Percentiles rank a stretch among this genome's conserved stretches.
Conservation (phyloP, 2,888 invertebrate species). For the Agrotis exclamationis region DNA sequence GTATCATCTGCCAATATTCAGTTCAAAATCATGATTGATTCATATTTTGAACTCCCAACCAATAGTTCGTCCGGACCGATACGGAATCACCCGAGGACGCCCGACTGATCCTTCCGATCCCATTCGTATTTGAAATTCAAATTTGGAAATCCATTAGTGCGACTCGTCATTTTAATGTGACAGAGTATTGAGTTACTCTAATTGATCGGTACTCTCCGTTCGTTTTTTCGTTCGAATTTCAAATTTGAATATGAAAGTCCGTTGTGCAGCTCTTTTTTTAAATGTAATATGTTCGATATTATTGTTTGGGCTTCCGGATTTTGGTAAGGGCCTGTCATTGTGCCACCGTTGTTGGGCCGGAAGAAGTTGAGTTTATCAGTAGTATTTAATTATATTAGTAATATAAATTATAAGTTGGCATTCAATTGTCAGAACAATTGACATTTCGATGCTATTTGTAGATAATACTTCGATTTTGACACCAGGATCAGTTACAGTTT, state of each 20-base stretch:
- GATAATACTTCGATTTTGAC: neutral
- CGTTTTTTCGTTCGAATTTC: slow-evolving; percentile 81
- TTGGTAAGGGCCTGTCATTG: slow-evolving; percentile 56
- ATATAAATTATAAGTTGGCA: slow-evolving; percentile 20
- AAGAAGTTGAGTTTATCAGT: slow-evolving; percentile 51
- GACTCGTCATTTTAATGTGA: slow-evolving; percentile 91
- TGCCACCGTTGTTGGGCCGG: slow-evolving; percentile 57
- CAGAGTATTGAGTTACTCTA: slow-evolving; percentile 90
- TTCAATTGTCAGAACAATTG: slow-evolving; percentile 19
- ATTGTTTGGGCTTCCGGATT: slow-evolving; percentile 68
- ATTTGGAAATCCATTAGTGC: slow-evolving; percentile 90
- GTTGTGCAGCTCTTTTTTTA: slow-evolving; percentile 67
- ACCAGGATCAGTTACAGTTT: neutral
- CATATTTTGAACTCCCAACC: slow-evolving; percentile 48
- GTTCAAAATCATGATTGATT: slow-evolving; percentile 55
- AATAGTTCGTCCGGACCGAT: slow-evolving; percentile 39
- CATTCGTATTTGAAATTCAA: slow-evolving; percentile 87
- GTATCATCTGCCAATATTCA: slow-evolving; percentile 21
- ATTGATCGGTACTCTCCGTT: slow-evolving; percentile 84
- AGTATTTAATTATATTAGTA: slow-evolving; percentile 43
- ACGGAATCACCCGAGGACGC: slow-evolving; percentile 60
- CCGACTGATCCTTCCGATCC: slow-evolving; percentile 82
- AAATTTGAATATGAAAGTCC: slow-evolving; percentile 79
- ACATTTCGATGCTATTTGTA: slow-evolving; percentile 1
- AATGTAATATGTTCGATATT: slow-evolving; percentile 68